Percentiles rank a stretch among this genome's conserved stretches.
Evolutionary conservation across 1,140 invertebrate genomes (phyloP).

Genomic region (Bradynema listronoti): DNA sequence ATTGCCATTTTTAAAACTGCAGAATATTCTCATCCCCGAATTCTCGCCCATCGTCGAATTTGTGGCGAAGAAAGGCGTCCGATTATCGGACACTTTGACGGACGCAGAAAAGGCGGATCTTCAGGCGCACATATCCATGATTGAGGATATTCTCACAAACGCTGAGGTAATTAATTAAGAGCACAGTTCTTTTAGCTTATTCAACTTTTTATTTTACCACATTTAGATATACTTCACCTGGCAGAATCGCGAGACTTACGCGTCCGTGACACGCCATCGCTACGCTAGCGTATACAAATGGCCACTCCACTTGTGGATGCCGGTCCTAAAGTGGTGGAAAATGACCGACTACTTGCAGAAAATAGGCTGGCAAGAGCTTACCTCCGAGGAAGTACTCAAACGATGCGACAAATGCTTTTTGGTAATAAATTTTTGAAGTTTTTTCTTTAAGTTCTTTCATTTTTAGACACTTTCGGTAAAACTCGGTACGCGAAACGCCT

Average conservation of each 20-base stretch:
- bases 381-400: conserved; percentile 36
- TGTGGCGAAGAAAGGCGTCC: conserved; percentile 73
- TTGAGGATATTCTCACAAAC: conserved; percentile 46
- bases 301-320: conserved; percentile 77
- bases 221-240: conserved; percentile 75
- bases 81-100: conserved; percentile 68
- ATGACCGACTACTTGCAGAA: conserved; percentile 25
- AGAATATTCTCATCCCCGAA: conserved; percentile 73
- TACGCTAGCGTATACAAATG: conserved; percentile 77
- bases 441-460: not conserved
- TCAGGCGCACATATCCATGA: conserved; percentile 76
- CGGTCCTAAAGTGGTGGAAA: conserved; percentile 68
- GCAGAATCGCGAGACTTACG: conserved; percentile 72
- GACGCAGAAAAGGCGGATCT: conserved; percentile 77
- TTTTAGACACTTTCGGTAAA: conserved; percentile 28
- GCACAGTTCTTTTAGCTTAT: not conserved
- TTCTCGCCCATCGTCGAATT: conserved; percentile 83
- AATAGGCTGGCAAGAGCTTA: conserved; percentile 40
- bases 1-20: conserved; percentile 82
- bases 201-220: conserved; percentile 12
- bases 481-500: conserved; percentile 50
- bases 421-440: not conserved
- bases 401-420: conserved; percentile 26
- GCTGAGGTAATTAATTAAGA: conserved; percentile 53
- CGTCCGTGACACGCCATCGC: conserved; percentile 71